These are phyloP conservation scores for Heliconius erato DNA, from an alignment of 2,888 invertebrate genomes.

Conservation along the genomic window DNA sequence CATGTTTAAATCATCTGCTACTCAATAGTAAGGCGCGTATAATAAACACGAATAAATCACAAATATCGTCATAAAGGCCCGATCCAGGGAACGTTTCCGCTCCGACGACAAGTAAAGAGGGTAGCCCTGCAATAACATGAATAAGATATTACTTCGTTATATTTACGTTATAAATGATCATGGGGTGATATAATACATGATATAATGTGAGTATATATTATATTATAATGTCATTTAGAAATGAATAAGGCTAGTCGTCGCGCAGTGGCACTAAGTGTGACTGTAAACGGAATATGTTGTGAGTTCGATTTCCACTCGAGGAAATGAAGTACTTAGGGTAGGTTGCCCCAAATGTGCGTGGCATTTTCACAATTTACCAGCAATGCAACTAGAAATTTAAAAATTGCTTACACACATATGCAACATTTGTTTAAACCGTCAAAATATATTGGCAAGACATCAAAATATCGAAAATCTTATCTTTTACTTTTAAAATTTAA, in stretches of 20 bases:
- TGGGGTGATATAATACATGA: neutral
- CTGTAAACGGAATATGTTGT: too few relatives aligned
- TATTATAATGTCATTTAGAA: neutral
- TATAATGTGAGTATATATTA: neutral
- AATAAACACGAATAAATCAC: conserved; percentile 8
- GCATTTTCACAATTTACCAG: too few relatives aligned
- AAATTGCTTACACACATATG: too few relatives aligned
- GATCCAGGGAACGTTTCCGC: neutral
- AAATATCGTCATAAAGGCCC: neutral
- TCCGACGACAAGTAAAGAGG: conserved; percentile 19
- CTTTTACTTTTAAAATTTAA: too few relatives aligned
- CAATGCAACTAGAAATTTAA: neutral
- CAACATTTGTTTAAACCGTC: too few relatives aligned
- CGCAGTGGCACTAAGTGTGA: too few relatives aligned
- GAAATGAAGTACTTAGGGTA: too few relatives aligned
- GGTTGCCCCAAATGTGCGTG: too few relatives aligned
- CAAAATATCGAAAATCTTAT: too few relatives aligned
- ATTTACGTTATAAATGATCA: neutral
- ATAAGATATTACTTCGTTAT: conserved; percentile 15
- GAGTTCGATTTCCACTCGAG: too few relatives aligned
- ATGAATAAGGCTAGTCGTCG: neutral
- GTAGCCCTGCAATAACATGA: conserved; percentile 1
- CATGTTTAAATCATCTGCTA: neutral
- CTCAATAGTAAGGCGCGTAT: neutral
- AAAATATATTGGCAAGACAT: too few relatives aligned